phyloP scores from a whole-genome alignment of 2,797 vertebrate genomes.

The Tokudaia tokunoshimensis region DNA sequence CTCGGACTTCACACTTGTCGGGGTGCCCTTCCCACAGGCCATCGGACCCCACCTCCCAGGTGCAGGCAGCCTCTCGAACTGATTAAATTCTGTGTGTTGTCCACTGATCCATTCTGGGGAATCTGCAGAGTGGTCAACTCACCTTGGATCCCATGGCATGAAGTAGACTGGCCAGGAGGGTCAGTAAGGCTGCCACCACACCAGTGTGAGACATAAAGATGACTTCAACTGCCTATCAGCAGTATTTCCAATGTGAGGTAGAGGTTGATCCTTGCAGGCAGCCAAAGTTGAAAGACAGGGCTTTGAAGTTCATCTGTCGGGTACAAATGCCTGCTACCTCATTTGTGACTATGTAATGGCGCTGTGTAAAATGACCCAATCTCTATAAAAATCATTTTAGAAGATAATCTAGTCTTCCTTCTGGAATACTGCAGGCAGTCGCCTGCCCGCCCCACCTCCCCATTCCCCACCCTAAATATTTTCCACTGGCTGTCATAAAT shows the following conservation, averaged over 20 bases:
- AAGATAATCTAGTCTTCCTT: slow-evolving; percentile 54
- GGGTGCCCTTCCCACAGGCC: not conserved
- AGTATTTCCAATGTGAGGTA: not conserved
- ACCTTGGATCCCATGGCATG: not conserved
- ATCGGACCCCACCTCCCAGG: not conserved
- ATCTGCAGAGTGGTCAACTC: not conserved
- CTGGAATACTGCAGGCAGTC: not conserved
- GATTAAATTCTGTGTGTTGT: not conserved
- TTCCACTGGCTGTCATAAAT: slow-evolving; percentile 62
- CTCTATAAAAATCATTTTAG: slow-evolving; percentile 48
- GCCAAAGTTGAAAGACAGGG: slow-evolving; percentile 7
- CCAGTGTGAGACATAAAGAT: not conserved
- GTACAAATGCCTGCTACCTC: not conserved
- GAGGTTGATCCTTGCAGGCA: not conserved
- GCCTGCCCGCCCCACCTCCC: not conserved
- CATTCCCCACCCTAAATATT: not conserved
- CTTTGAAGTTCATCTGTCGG: not conserved
- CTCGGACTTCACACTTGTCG: too few relatives aligned
- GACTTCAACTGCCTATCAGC: not conserved
- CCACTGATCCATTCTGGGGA: not conserved
- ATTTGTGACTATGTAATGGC: not conserved
- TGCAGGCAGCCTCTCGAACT: not conserved
- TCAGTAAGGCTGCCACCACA: not conserved
- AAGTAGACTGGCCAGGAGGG: not conserved
- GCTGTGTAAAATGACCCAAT: slow-evolving; percentile 23